Evolutionary conservation across 2,888 invertebrate genomes (phyloP), one percentile per base, ranked within the genome.

Genomic region (Trichogramma evanescens): DNA sequence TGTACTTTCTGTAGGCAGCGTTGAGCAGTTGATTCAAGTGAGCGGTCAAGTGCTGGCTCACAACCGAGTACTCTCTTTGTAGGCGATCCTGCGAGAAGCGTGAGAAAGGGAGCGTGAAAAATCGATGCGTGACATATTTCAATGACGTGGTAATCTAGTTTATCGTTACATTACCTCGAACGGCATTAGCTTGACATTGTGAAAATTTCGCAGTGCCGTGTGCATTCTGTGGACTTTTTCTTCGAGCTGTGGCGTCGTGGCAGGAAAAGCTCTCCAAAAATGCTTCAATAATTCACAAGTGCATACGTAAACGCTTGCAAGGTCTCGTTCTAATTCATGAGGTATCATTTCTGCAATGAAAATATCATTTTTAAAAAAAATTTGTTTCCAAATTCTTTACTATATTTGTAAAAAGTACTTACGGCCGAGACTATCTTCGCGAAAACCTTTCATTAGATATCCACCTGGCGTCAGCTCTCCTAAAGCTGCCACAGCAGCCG

Each of bases 231-330:
- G 82, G 1, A 91, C 87, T 77, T 92, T 86, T 38, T 89, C 87
- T 75, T 93, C 91, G 45, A 89, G 80, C 56, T 85, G 84, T 26
- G 87, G 82, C 3, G 87, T 86, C 0, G 88, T 87, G 3, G 87
- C 87, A 44, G 91, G 91, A 81, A 98, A 96, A 76, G 95, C 91
- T 50, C 88, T 84, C 97, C 98, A 99, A 80, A 98, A 92, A 79
- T 97, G 96, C 62, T 92, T 85, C 9, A 97, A 80, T 62, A 99
- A 79, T 80, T 98, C 98, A 63, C 91, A 88, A 4, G 91, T 82
- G 1, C 93, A 91, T 56, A 89, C 82, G 80, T 97, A 96, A 56
- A 95, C 80, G 65, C 91, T 87, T 59, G 89, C 85, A 8, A 97
- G 81, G 72, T 97, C 96, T 50, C 85, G 85, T 72, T 92, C 91